Conservation (phyloP, 2,888 invertebrate species). For the Zygothrica quintamaculata region DNA sequence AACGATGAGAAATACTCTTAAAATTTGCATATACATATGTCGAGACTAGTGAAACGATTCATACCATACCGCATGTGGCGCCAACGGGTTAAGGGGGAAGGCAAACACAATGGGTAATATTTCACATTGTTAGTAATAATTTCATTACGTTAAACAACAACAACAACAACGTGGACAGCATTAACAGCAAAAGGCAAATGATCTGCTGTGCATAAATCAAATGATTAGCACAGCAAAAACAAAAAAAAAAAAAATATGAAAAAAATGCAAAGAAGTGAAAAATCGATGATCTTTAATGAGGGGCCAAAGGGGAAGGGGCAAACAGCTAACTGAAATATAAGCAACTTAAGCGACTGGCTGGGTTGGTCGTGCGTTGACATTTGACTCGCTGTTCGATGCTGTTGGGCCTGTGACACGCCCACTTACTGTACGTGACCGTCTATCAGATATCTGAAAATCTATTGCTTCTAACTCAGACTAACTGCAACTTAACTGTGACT, state of each 20-base stretch:
- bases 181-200: conserved; percentile 37
- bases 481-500: not conserved
- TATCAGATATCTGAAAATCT: conserved; percentile 32
- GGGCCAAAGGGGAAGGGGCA: conserved; percentile 4
- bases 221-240: conserved; percentile 51
- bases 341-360: conserved; percentile 11
- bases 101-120: conserved; percentile 52
- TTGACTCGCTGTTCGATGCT: conserved; percentile 57
- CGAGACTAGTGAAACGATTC: conserved; percentile 2
- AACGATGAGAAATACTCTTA: conserved; percentile 14
- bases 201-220: conserved; percentile 64
- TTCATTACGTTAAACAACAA: conserved; percentile 59
- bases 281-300: conserved; percentile 21
- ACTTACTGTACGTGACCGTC: conserved; percentile 50
- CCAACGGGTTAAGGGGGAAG: not conserved
- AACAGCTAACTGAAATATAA: conserved; percentile 2
- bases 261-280: conserved; percentile 10
- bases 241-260: conserved; percentile 13
- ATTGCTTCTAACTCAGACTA: conserved; percentile 10
- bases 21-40: conserved; percentile 25
- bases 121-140: conserved; percentile 64
- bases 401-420: conserved; percentile 49
- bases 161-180: too few relatives aligned
- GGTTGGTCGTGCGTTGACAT: conserved; percentile 70
- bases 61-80: conserved; percentile 46